A percentile compares a stretch with the other conserved stretches of the same genome.
phyloP scores from a whole-genome alignment of 2,888 invertebrate genomes.

The Therioaphis trifolii region DNA sequence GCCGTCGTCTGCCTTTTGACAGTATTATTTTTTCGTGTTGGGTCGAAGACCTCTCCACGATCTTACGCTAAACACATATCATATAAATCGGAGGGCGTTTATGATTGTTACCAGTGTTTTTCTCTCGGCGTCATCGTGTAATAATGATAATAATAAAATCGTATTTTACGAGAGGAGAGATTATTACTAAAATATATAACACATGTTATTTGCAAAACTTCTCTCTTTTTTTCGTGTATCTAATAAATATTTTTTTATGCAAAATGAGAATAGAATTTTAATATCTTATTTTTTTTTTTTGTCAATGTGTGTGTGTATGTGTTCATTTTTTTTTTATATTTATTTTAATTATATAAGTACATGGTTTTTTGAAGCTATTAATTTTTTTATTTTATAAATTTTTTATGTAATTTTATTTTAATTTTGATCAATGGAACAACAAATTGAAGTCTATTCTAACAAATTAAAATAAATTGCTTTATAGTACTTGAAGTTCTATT shows the following conservation, averaged over 20 bases:
- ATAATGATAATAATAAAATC: slow-evolving; percentile 42
- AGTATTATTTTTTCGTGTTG: neutral
- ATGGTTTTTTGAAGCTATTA: too few relatives aligned
- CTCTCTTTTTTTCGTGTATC: neutral
- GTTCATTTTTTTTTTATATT: too few relatives aligned
- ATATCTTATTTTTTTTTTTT: neutral
- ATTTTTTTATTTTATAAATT: too few relatives aligned
- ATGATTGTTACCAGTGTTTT: slow-evolving; percentile 36
- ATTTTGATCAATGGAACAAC: too few relatives aligned
- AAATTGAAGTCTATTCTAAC: too few relatives aligned
- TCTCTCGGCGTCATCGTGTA: neutral
- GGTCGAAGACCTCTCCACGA: slow-evolving; percentile 43
- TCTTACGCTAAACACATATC: neutral
- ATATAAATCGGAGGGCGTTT: slow-evolving; percentile 32
- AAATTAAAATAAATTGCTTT: too few relatives aligned
- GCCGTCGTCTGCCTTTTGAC: neutral
- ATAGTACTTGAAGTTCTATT: too few relatives aligned
- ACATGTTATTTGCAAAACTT: neutral
- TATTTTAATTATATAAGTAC: too few relatives aligned
- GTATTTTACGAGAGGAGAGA: slow-evolving; percentile 34
- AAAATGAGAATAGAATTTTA: too few relatives aligned
- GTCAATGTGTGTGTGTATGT: neutral
- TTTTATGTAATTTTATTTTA: too few relatives aligned
- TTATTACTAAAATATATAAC: slow-evolving; percentile 29
- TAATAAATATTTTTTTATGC: too few relatives aligned